Evolutionary conservation across 2,888 invertebrate species (phyloP).

Genomic region (Diplazon laetatorius): DNA sequence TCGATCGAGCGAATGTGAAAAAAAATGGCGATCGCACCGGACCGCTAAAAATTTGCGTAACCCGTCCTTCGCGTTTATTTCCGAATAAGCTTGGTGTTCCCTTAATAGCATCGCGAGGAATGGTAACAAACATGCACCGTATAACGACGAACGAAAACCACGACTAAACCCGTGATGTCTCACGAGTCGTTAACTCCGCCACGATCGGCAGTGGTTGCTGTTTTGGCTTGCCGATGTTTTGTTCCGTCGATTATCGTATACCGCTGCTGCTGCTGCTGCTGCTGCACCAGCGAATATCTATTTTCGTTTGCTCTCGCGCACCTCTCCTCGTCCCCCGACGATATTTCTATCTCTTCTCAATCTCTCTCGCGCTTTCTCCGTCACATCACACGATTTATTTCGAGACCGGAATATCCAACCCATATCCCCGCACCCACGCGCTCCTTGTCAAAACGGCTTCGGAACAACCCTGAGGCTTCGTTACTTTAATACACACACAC

Average conservation of each 20-base stretch:
- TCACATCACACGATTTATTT: slow-evolving; percentile 66
- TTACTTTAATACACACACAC: neutral
- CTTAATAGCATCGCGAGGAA: slow-evolving; percentile 72
- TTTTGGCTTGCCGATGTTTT: slow-evolving; percentile 35
- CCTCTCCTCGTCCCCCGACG: slow-evolving; percentile 16
- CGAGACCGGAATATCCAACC: slow-evolving; percentile 37
- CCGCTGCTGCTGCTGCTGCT: slow-evolving; percentile 47
- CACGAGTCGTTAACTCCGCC: slow-evolving; percentile 76
- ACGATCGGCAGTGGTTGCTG: slow-evolving; percentile 68
- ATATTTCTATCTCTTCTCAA: no score
- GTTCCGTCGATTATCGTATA: no score
- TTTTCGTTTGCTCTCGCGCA: slow-evolving; percentile 67
- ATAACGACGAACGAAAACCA: slow-evolving; percentile 65
- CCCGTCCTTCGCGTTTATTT: slow-evolving; percentile 78
- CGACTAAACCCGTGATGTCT: slow-evolving; percentile 65
- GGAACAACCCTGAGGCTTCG: slow-evolving; percentile 30
- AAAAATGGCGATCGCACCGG: neutral
- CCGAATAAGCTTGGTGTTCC: slow-evolving; percentile 69
- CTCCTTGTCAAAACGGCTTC: slow-evolving; percentile 51
- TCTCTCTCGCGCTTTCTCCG: slow-evolving; percentile 13
- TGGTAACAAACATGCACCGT: slow-evolving; percentile 76
- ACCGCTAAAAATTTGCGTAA: slow-evolving; percentile 47
- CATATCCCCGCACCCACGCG: slow-evolving; percentile 46
- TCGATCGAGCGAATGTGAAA: slow-evolving; percentile 17
- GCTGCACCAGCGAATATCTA: slow-evolving; percentile 73